Conservation (phyloP, 2,888 invertebrate genomes). For the Alsophila aescularia region DNA sequence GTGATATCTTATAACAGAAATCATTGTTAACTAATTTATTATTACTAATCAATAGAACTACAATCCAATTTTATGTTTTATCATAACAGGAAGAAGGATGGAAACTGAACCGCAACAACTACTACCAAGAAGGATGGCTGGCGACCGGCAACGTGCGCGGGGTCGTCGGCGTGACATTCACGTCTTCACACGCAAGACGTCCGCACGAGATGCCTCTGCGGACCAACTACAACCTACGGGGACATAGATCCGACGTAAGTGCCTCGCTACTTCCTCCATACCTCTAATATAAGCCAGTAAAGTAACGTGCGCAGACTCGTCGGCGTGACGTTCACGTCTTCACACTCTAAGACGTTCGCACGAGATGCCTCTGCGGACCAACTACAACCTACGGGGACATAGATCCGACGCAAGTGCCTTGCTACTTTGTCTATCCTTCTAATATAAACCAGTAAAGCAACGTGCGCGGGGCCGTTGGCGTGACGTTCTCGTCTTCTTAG, state of each 20-base stretch:
- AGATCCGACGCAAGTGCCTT: slow-evolving; percentile 92
- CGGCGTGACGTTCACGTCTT: slow-evolving; percentile 50
- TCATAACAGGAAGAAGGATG: slow-evolving; percentile 93
- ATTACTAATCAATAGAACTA: neutral
- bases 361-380: slow-evolving; percentile 94
- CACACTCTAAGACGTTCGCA: slow-evolving; percentile 94
- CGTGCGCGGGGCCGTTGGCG: no score
- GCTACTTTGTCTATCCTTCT: neutral
- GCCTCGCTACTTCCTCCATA: neutral
- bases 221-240: slow-evolving; percentile 98
- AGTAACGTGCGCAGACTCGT: no score
- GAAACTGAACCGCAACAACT: slow-evolving; percentile 97
- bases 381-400: slow-evolving; percentile 98
- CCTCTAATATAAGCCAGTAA: neutral
- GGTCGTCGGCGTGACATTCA: slow-evolving; percentile 98
- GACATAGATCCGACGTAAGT: slow-evolving; percentile 97
- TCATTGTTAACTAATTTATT: no score
- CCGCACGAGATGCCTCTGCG: slow-evolving; percentile 94
- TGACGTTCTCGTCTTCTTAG: no score
- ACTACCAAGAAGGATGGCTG: slow-evolving; percentile 99
- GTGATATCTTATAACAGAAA: no score
- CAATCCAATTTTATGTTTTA: slow-evolving; percentile 1
- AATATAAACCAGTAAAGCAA: no score
- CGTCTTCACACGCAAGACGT: slow-evolving; percentile 95
- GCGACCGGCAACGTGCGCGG: slow-evolving; percentile 97